Evolutionary conservation across 2,888 invertebrate species (phyloP).

Genomic region (Hirtodrosophila trivittata): DNA sequence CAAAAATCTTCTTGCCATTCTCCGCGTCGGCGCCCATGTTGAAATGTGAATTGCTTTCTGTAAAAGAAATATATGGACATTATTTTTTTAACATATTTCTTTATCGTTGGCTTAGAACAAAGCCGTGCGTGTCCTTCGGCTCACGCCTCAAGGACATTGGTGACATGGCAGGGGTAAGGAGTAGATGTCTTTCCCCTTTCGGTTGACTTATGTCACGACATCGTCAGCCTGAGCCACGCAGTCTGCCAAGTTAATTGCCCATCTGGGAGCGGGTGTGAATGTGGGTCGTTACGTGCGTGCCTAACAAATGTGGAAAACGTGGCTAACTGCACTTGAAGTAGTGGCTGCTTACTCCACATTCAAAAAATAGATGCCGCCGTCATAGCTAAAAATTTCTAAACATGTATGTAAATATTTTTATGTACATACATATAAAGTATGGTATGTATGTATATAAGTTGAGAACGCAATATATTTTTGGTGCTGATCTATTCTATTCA

Average conservation of each 20-base stretch:
- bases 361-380: slow-evolving; percentile 45
- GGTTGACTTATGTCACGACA: slow-evolving; percentile 42
- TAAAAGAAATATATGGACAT: neutral
- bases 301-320: slow-evolving; percentile 49
- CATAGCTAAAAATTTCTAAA: slow-evolving; percentile 22
- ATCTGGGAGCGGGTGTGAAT: slow-evolving; percentile 36
- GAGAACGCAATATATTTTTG: slow-evolving; percentile 9
- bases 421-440: neutral
- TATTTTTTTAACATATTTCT: slow-evolving; percentile 5
- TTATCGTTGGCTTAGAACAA: slow-evolving; percentile 35
- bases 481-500: slow-evolving; percentile 26
- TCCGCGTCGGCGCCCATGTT: slow-evolving; percentile 93
- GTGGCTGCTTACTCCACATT: slow-evolving; percentile 22
- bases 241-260: slow-evolving; percentile 67
- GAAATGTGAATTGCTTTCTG: slow-evolving; percentile 22
- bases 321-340: slow-evolving; percentile 44
- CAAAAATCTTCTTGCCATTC: slow-evolving; percentile 98
- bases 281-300: slow-evolving; percentile 56
- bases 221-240: slow-evolving; percentile 52
- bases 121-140: slow-evolving; percentile 42
- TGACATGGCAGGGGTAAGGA: slow-evolving; percentile 29
- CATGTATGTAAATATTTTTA: neutral
- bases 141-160: slow-evolving; percentile 56
- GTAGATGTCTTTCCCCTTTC: slow-evolving; percentile 9
- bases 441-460: neutral